A percentile compares a stretch with the other conserved stretches of the same genome.
Conservation (phyloP, 2,113 vertebrate species). For the Sminthopsis crassicaudata region DNA sequence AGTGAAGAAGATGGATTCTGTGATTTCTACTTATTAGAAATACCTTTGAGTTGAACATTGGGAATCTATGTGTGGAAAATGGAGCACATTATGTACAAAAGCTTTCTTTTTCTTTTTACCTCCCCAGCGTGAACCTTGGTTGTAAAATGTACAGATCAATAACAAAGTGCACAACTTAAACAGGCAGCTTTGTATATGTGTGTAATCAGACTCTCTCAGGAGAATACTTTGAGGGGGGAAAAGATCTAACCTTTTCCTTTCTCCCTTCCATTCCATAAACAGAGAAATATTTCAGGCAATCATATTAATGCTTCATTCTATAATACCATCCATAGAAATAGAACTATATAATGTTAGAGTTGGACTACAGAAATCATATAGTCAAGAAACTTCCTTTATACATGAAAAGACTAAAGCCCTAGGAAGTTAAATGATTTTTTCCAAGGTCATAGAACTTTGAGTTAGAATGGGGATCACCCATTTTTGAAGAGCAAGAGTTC, state of each 20-base stretch:
- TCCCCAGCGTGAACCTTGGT: constrained; percentile 4
- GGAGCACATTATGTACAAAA: not conserved
- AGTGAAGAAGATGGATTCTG: not conserved
- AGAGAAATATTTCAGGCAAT: constrained; percentile 20
- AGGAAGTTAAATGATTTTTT: not conserved
- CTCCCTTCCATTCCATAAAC: not conserved
- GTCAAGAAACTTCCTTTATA: not conserved
- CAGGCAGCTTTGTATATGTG: not conserved
- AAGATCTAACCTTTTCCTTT: not conserved
- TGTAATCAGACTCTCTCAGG: not conserved
- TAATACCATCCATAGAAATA: not conserved
- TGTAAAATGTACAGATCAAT: not conserved
- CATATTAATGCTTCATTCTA: not conserved
- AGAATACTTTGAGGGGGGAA: not conserved
- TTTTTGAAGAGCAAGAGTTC: not conserved
- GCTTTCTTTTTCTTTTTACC: constrained; percentile 28
- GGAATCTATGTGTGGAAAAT: not conserved
- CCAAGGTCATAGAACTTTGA: not conserved
- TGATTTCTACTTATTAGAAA: not conserved
- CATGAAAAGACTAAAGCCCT: not conserved
- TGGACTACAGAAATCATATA: not conserved
- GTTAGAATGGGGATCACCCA: not conserved
- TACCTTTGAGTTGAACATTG: not conserved
- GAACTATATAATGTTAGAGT: not conserved
- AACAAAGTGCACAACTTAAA: not conserved